A percentile compares a stretch with the other conserved stretches of the same genome.
Conservation (phyloP, 2,797 vertebrate genomes). For the Hippocampus kuda region DNA sequence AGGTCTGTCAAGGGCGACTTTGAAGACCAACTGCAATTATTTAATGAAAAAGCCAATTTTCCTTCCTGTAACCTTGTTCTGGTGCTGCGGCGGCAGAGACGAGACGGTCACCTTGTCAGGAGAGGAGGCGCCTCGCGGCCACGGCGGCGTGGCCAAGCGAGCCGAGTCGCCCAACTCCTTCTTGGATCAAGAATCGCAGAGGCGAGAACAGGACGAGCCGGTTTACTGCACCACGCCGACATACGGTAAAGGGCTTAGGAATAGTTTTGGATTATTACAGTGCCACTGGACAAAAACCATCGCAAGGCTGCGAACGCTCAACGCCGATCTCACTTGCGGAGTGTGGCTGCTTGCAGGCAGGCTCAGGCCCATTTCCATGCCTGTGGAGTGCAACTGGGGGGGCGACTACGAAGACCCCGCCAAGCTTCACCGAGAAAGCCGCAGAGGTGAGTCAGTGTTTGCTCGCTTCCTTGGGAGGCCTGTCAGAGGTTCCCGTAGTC, state of each 20-base stretch:
- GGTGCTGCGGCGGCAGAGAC: slow-evolving; percentile 70
- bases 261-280: too few relatives aligned
- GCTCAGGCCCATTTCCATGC: slow-evolving; percentile 97
- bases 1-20: slow-evolving; percentile 60
- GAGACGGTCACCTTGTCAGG: slow-evolving; percentile 81
- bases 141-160: slow-evolving; percentile 78
- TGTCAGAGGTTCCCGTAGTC: slow-evolving; percentile 36
- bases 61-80: not conserved
- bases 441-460: slow-evolving; percentile 41
- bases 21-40: not conserved
- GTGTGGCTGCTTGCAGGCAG: slow-evolving; percentile 66
- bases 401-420: slow-evolving; percentile 94
- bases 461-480: not conserved
- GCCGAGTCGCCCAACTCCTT: slow-evolving; percentile 97
- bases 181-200: slow-evolving; percentile 91
- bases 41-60: too few relatives aligned
- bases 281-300: not conserved
- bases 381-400: slow-evolving; percentile 97
- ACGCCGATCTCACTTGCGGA: slow-evolving; percentile 20
- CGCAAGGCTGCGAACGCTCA: not conserved
- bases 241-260: slow-evolving; percentile 71
- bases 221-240: slow-evolving; percentile 93
- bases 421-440: slow-evolving; percentile 89
- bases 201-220: slow-evolving; percentile 86
- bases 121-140: slow-evolving; percentile 80